A percentile compares a stretch with the other conserved stretches of the same genome.
Conservation (phyloP, 1,140 invertebrate species). For the Aricia agestis region DNA sequence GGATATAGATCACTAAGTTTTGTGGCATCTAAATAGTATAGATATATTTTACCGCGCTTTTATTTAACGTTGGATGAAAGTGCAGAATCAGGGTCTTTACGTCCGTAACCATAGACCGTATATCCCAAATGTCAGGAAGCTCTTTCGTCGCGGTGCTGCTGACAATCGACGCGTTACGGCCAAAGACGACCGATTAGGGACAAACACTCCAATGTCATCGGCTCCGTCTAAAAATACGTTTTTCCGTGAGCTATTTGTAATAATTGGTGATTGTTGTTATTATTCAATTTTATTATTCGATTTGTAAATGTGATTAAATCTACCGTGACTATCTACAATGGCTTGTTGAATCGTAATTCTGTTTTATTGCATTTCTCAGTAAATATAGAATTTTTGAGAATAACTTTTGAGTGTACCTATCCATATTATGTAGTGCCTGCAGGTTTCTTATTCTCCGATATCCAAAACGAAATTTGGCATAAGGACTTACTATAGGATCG, state of each 20-base stretch:
- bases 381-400: too few relatives aligned
- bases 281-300: not conserved
- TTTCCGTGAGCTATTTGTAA: not conserved
- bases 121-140: conserved; percentile 10
- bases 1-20: too few relatives aligned
- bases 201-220: conserved; percentile 26
- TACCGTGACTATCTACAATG: not conserved
- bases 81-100: not conserved
- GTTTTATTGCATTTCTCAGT: too few relatives aligned
- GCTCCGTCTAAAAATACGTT: conserved; percentile 16
- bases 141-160: not conserved
- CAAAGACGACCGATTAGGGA: not conserved
- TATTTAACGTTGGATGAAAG: too few relatives aligned
- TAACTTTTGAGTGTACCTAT: too few relatives aligned
- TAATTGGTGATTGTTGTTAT: not conserved
- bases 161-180: not conserved
- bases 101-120: not conserved
- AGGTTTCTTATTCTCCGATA: too few relatives aligned
- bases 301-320: not conserved
- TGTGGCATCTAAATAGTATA: too few relatives aligned
- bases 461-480: too few relatives aligned
- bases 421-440: too few relatives aligned
- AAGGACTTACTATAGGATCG: too few relatives aligned
- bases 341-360: too few relatives aligned
- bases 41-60: too few relatives aligned